phyloP scores from a whole-genome alignment of 2,113 vertebrate genomes.

The Amblyornis subalaris region DNA sequence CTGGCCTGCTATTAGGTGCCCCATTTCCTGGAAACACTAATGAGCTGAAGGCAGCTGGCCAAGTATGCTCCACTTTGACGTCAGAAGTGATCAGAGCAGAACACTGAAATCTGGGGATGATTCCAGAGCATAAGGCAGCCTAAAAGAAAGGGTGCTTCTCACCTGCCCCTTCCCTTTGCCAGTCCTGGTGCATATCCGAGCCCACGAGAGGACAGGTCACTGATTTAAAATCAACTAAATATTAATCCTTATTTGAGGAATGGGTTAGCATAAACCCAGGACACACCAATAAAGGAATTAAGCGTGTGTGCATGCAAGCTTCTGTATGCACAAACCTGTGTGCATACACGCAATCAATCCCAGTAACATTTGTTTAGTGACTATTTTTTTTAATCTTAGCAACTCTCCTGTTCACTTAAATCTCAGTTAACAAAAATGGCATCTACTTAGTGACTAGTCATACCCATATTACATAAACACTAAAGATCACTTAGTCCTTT shows the following conservation, averaged over 20 bases:
- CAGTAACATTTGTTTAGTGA: background rate
- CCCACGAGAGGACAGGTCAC: background rate
- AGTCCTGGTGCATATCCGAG: background rate
- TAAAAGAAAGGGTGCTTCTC: background rate
- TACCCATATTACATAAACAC: background rate
- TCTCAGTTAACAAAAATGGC: background rate
- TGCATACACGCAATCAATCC: rapidly evolving
- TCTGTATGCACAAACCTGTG: background rate
- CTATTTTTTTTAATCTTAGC: background rate
- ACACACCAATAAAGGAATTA: background rate
- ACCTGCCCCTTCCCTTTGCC: background rate
- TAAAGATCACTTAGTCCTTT: background rate
- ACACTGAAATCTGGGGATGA: background rate
- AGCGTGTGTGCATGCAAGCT: background rate
- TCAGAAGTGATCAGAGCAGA: slow-evolving; percentile 19
- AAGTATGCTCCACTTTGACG: background rate
- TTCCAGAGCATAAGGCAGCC: background rate
- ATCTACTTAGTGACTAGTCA: background rate
- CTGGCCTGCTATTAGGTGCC: background rate
- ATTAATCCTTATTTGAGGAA: background rate
- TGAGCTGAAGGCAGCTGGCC: slow-evolving; percentile 39
- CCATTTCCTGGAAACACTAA: slow-evolving; percentile 38
- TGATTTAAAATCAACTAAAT: background rate
- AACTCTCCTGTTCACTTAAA: background rate
- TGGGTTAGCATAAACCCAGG: background rate